phyloP scores from a whole-genome alignment of 1,140 invertebrate species.

The Magallana ariakensis region DNA sequence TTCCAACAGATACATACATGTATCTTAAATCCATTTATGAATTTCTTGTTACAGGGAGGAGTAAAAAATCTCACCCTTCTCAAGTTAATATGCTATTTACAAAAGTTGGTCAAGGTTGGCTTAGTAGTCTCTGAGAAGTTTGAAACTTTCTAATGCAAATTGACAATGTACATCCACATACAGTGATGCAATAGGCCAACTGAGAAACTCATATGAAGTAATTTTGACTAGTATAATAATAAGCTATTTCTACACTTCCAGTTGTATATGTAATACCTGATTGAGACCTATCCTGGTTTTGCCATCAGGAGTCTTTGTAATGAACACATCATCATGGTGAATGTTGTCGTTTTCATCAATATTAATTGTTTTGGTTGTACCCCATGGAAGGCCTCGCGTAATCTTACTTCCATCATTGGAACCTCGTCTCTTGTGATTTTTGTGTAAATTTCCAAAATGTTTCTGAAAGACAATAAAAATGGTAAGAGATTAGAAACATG shows the following conservation, averaged over 20 bases:
- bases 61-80: too few species aligned
- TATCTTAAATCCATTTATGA: too few species aligned
- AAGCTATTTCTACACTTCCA: too few species aligned
- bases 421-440: slow-evolving; percentile 51
- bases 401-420: slow-evolving; percentile 45
- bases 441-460: slow-evolving; percentile 54
- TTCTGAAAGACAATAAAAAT: slow-evolving; percentile 53
- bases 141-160: not conserved
- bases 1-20: too few species aligned
- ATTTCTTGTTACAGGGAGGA: too few species aligned
- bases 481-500: not conserved
- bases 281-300: slow-evolving; percentile 40
- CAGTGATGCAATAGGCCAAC: not conserved
- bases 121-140: not conserved
- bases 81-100: too few species aligned
- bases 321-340: slow-evolving; percentile 41
- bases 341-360: slow-evolving; percentile 58
- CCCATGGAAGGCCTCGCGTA: slow-evolving; percentile 49
- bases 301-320: slow-evolving; percentile 48
- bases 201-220: too few species aligned
- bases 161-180: not conserved
- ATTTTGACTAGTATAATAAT: too few species aligned
- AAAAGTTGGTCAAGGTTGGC: not conserved
- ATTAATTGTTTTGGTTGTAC: slow-evolving; percentile 57
- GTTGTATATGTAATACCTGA: not conserved